Conservation (phyloP, 2,113 vertebrate genomes). For the Rhadina sibilatrix region DNA sequence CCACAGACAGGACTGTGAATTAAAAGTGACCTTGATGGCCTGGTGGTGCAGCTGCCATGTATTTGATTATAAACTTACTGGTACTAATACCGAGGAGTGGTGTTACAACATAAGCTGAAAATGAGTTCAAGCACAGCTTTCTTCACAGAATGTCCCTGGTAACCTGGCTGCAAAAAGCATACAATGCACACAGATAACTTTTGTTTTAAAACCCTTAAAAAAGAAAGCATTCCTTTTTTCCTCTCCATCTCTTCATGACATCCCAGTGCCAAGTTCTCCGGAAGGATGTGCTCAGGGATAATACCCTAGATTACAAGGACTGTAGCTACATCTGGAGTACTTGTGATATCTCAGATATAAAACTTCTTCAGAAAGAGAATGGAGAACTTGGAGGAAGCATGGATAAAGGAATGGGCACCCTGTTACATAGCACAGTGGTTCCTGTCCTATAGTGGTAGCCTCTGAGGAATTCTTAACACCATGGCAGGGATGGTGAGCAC, state of each 20-base stretch:
- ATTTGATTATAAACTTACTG: conserved; percentile 53
- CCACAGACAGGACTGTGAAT: conserved; percentile 18
- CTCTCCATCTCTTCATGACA: background rate
- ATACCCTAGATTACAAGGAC: background rate
- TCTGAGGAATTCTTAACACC: background rate
- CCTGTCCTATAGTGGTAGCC: background rate
- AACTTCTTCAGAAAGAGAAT: background rate
- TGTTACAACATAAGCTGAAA: conserved; percentile 13
- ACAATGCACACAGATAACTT: background rate
- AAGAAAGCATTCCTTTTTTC: background rate
- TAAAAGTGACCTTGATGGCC: conserved; percentile 42
- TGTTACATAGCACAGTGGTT: background rate
- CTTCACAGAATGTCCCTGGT: background rate
- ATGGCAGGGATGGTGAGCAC: background rate
- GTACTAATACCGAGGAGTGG: conserved; percentile 26
- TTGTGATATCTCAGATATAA: background rate
- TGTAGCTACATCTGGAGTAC: background rate
- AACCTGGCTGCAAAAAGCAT: background rate
- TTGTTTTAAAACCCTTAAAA: background rate
- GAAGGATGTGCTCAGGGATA: background rate
- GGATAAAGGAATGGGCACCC: background rate
- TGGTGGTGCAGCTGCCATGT: conserved; percentile 4
- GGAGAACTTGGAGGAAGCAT: background rate
- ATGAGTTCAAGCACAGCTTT: background rate
- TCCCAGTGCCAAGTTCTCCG: background rate